Evolutionary conservation across 2,113 vertebrate species (phyloP), one percentile per base, ranked within the genome.

Genomic region (Pagrus major): DNA sequence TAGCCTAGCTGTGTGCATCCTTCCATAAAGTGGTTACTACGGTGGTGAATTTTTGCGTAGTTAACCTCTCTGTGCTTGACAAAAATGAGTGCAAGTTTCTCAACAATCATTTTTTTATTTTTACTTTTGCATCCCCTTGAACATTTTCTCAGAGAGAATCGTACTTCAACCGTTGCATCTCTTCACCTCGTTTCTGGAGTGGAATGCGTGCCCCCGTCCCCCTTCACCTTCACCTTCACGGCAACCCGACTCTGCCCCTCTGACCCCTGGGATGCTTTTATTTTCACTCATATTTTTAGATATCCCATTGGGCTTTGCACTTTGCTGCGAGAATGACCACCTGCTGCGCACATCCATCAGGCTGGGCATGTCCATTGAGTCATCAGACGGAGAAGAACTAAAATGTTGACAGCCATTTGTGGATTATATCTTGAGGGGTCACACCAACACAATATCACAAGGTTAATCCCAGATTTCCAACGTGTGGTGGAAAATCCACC

Each of bases 261-360:
- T 84, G 83, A 88, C 79, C 84, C 70, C 55, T 6, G 29, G 58
- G 75, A 82, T 71, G 70, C 73, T 81, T 18, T 92, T 74, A 77
- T 88, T 84, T 83, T 70, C 31, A 12, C 78, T 59, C 44, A 23
- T 90, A 91, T 93, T 89, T 92, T 91, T 91, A 87, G 84, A 80
- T 60, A 86, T 86, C 74, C 83, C 70, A 70, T 21, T 25, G 35
- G 74, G 71, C 76, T 80, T 88, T 81, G 71, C 80, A 72, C 70
- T 52, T 61, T 76, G 16, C 73, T n/a, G 55, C 42, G 71, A 73
- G 59, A 66, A 64, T 41, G 39, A 63, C 64, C 82, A 87, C 77
- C 84, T 86, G 90, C 81, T 86, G 76, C 2, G 2, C 20, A 37
- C 69, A 68, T 88, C 68, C 71, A 56, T 76, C 76, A 79, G 39